Evolutionary conservation across 2,888 invertebrate genomes (phyloP), one percentile per base, ranked within the genome.

Genomic region (Dicyrtoma fusca): DNA sequence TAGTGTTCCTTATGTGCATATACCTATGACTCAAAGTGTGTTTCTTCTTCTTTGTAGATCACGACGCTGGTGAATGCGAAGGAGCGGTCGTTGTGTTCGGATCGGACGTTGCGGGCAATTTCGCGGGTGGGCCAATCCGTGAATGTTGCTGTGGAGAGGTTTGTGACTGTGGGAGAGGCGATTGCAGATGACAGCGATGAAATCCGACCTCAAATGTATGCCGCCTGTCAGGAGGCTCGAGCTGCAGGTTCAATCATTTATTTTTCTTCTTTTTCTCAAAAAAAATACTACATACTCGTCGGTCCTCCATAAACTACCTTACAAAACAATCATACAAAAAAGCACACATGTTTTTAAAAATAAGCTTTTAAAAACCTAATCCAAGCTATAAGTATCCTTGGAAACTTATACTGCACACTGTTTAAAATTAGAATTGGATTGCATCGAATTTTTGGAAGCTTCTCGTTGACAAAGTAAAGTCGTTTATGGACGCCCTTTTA

Each of bases 171-270:
- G 78, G 98, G 98, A 55, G 97, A 98, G 86, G 94, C 96, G 82
- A 98, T 99, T 83, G 98, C 97, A 62, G 97, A 97, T 85, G 97
- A 97, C 87, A 97, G 98, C 87, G 91, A 92, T 42, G 97, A 98
- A 85, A 95, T 99, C 80, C 91, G 95, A 81, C 91, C 92, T 83
- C 97, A 97, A 84, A 98, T 99, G 97, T 96, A 94, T 84, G 94
- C 97, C 82, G 97, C 98, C 26, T 99, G 98, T 86, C 94, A 94
- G 83, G 97, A 98, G 84, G 97, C 98, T 17, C 87, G 97, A 81
- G 89, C 92, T 82, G 97, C 97, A 83, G 47, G 63, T 63, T 23
- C 8, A 21, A n/a, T 14, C 19, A 11, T 61, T 42, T 61, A n/a
- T n/a, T 45, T 44, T 2, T 19, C 42, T 6, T 11, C 13, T 10